phyloP scores from a whole-genome alignment of 2,888 invertebrate genomes.

The Lochmaea capreae region DNA sequence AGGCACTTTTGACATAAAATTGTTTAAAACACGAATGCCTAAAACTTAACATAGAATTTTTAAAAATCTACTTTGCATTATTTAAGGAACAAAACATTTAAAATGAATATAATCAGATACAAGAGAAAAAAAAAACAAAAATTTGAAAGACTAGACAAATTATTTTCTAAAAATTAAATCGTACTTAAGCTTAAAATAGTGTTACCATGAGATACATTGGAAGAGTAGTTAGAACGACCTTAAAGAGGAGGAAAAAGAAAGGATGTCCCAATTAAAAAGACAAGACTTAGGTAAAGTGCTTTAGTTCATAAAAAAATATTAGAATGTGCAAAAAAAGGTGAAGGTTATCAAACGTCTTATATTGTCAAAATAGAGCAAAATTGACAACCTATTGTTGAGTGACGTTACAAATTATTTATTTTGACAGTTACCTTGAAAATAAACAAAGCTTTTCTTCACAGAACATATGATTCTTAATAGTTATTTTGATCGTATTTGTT shows the following conservation, averaged over 20 bases:
- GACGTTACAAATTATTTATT: no score
- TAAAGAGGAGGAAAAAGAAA: background rate
- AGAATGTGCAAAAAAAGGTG: no score
- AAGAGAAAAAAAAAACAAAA: constrained; percentile 43
- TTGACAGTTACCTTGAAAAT: no score
- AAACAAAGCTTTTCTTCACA: no score
- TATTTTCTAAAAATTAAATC: constrained; percentile 58
- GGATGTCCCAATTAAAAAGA: background rate
- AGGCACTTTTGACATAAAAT: constrained; percentile 51
- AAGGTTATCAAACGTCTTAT: no score
- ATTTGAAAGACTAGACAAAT: constrained; percentile 61
- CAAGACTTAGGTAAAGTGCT: no score
- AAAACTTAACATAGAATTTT: constrained; percentile 33
- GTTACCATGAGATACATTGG: constrained; percentile 53
- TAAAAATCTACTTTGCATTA: constrained; percentile 44
- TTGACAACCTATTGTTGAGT: no score
- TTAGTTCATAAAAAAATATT: no score
- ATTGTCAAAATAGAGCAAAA: no score
- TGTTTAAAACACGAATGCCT: constrained; percentile 46
- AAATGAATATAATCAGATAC: constrained; percentile 56
- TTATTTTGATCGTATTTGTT: no score
- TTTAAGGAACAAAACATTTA: constrained; percentile 56
- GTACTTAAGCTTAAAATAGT: constrained; percentile 50
- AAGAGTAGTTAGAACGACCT: constrained; percentile 37
- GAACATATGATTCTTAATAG: no score